Base-by-base conservation (phyloP, 2,797 vertebrate species). In the Fistularia commersonii region DNA sequence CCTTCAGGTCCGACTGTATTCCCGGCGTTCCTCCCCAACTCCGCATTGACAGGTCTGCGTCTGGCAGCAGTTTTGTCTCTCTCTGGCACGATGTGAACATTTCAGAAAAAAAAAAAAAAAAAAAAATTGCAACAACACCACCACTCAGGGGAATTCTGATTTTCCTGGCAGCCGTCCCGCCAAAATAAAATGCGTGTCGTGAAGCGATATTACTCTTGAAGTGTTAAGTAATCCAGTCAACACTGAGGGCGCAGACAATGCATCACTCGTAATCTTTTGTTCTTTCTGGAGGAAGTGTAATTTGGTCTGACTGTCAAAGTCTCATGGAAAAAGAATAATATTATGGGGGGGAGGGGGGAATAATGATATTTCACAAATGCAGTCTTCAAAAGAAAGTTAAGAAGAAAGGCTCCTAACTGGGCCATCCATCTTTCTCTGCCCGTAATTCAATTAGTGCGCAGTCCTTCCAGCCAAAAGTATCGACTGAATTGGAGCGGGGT, bases 51-150 rank as follows among this genome's bases (percentile, higher is more conserved):
- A 45, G 45, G 48, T 68, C 67, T 47, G 12, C 23, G 59, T 50
- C 40, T 59, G 71, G 74, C 64, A 69, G 69, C 59, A 65, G 56
- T 61, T 75, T 74, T 73, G 61, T 74, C 64, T 76, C 44, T 60
- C 57, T 50, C 58, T 36, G 2, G 51, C 12, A 57, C 38, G 13
- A 45, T 23, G 32, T 46, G 15, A 48, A 12, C 23, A 11, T 37
- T 12, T 44, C 23, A 11, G 15, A 45, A 13, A 49, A 12, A 12
- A 33, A 11, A 47, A 58, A 67, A 61, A 44, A 45, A 53, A 64
- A 71, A 64, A 32, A 41, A 42, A 14, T 63, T 57, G 23, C 23
- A 23, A 4, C 23, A 23, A 23, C 23, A 23, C 2, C 23, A 23
- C 38, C 57, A 53, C 43, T 11, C 31, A 11, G 11, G 53, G 54